These are phyloP conservation scores for Leguminivora glycinivorella DNA, from an alignment of 1,140 invertebrate genomes.

Conservation along the genomic window DNA sequence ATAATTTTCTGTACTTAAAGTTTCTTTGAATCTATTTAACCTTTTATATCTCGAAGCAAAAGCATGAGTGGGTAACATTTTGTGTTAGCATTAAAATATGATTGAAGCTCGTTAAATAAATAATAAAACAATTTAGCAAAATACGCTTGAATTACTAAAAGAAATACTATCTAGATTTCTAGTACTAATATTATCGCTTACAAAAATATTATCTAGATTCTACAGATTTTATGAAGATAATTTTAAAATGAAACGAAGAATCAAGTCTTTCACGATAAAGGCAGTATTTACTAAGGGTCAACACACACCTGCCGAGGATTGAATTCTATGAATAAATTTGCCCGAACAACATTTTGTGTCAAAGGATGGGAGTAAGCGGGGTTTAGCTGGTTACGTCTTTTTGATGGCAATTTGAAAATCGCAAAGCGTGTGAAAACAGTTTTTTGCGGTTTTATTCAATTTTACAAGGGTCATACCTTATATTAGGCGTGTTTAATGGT, in stretches of 20 bases:
- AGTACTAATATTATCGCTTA: not conserved
- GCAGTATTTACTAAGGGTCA: conserved; percentile 67
- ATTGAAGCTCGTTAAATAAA: no score
- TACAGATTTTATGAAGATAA: not conserved
- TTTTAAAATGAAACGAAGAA: conserved; percentile 45
- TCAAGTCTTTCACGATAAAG: conserved; percentile 59
- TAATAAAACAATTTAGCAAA: no score
- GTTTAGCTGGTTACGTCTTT: conserved; percentile 15
- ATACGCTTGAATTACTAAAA: no score
- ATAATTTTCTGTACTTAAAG: no score
- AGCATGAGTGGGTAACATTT: no score
- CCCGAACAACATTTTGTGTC: conserved; percentile 34
- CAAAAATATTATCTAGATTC: not conserved
- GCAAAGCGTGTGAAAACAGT: not conserved
- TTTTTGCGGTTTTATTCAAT: not conserved
- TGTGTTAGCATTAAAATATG: no score
- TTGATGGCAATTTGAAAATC: conserved; percentile 4
- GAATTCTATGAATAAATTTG: conserved; percentile 72
- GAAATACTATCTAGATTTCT: no score
- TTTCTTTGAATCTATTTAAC: no score
- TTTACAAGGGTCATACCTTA: not conserved
- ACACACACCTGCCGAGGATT: conserved; percentile 67
- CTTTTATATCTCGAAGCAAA: no score
- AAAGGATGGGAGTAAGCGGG: conserved; percentile 38
- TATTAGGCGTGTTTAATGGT: no score